Conservation (phyloP, 2,797 vertebrate species). For the Malacoraja senta region DNA sequence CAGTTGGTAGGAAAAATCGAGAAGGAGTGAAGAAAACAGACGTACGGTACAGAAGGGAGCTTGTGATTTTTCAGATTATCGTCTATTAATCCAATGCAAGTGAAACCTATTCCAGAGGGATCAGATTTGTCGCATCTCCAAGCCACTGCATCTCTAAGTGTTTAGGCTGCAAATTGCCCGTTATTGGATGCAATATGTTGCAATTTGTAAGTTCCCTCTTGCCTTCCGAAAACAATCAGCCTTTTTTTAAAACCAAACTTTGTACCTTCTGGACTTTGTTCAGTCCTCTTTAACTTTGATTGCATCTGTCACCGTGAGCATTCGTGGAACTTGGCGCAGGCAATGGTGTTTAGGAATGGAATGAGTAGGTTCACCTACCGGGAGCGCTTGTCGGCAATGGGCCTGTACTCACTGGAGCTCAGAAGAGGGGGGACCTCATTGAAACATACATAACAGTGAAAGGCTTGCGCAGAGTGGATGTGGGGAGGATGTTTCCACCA, state of each 20-base stretch:
- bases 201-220: not conserved
- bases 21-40: not conserved
- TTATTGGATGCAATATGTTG: not conserved
- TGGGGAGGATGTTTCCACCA: too few species aligned
- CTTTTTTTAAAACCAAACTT: not conserved
- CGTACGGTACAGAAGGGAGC: not conserved
- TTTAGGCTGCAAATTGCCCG: slow-evolving; percentile 18
- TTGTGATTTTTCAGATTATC: not conserved
- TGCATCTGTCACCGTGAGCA: not conserved
- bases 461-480: too few species aligned
- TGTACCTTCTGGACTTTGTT: not conserved
- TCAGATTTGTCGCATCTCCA: not conserved
- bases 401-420: too few species aligned
- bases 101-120: not conserved
- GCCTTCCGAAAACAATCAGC: not conserved
- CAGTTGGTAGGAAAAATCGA: not conserved
- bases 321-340: too few species aligned
- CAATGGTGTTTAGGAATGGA: too few species aligned
- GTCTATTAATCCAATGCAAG: not conserved
- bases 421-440: too few species aligned
- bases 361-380: too few species aligned
- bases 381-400: too few species aligned
- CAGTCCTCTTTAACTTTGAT: not conserved
- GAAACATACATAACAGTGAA: too few species aligned
- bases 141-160: not conserved